Evolutionary conservation across 2,113 vertebrate species (phyloP), one percentile per base, ranked within the genome.

Genomic region (Lepus americanus): DNA sequence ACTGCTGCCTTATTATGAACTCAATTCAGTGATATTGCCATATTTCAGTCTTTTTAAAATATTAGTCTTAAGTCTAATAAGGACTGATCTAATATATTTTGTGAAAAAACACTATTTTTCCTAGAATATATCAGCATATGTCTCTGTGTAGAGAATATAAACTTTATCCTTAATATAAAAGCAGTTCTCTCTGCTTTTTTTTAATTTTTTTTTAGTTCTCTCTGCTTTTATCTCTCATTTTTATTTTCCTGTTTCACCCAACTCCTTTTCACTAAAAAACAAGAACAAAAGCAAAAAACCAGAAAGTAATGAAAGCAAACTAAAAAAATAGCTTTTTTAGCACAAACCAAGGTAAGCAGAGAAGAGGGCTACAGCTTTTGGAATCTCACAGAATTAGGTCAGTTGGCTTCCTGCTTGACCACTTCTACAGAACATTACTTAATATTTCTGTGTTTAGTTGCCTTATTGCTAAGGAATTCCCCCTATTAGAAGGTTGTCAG

Each of bases 141-240:
- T 93, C 82, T 79, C 79, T 89, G n/a, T 73, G 31, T 63, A 9
- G n/a, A 49, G 36, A 64, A 59, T 69, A 33, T 9, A 92, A 88
- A 70, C 31, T 82, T 81, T 85, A 78, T 82, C 33, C 64, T 91
- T 69, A 73, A 51, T 39, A 36, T 79, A 29, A 95, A 95, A 92
- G 8, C 64, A 83, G 1, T 88, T 87, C 19, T 92, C 19, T 77
- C n/a, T 84, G 31, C n/a, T 82, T 70, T 83, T 92, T 36, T 36
- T 36, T 3, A 36, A 36, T 36, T 36, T 36, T 36, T 36, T 36
- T 36, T 36, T 36, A 83, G 1, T 88, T 87, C 19, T 92, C 19
- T 77, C n/a, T 84, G 31, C n/a, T 82, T 70, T 83, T 92, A 31
- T 79, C 79, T 55, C 22, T 92, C 31, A 12, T 74, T 59, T 39